phyloP scores from a whole-genome alignment of 1,140 invertebrate species.

The Drosophila ironensis region DNA sequence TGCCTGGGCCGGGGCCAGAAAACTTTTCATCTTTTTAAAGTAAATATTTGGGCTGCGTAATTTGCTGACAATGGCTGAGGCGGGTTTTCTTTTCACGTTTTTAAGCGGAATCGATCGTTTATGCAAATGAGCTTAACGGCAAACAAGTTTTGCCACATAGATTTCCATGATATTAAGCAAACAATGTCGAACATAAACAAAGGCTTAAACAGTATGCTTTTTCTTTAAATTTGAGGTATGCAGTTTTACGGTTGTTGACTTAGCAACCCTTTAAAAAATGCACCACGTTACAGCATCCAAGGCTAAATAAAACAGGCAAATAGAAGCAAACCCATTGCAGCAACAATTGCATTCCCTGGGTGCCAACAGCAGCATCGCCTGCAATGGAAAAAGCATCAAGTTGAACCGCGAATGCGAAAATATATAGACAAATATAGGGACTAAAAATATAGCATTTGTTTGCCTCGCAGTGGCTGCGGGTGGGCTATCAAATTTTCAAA shows the following conservation, averaged over 20 bases:
- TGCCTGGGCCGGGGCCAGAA: constrained; percentile 52
- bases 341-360: constrained; percentile 22
- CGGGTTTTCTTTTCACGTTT: constrained; percentile 5
- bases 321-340: background rate
- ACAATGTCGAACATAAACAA: no score
- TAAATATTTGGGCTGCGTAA: constrained; percentile 71
- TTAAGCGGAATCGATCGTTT: background rate
- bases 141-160: no score
- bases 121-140: background rate
- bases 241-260: no score
- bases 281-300: no score
- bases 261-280: background rate
- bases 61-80: constrained; percentile 67
- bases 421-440: constrained; percentile 10
- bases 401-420: constrained; percentile 18
- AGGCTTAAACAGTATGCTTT: no score
- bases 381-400: constrained; percentile 14
- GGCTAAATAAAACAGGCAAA: constrained; percentile 1
- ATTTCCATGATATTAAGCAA: background rate
- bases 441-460: constrained; percentile 46
- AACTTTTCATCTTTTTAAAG: constrained; percentile 56
- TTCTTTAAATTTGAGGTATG: no score
- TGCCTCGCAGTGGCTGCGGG: background rate
- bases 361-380: background rate
- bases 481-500: constrained; percentile 13